These are phyloP conservation scores for Aphrophora alni DNA, from an alignment of 2,888 invertebrate genomes.

Conservation along the genomic window DNA sequence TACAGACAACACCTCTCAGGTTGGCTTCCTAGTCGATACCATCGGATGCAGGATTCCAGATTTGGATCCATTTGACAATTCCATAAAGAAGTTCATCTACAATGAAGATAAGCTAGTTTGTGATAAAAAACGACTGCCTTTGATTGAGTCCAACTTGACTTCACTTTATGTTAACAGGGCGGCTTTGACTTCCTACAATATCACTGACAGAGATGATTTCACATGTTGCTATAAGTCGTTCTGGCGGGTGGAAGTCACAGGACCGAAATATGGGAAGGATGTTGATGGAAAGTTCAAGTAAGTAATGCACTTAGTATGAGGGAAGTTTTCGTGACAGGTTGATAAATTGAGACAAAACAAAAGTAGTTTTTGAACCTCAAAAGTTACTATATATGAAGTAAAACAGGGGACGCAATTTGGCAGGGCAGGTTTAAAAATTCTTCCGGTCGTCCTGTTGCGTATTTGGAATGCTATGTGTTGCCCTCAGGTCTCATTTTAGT, in stretches of 20 bases:
- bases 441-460: too few species aligned
- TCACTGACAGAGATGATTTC: slow-evolving; percentile 59
- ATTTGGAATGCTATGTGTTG: too few species aligned
- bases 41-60: slow-evolving; percentile 72
- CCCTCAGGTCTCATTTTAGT: too few species aligned
- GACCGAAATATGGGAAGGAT: slow-evolving; percentile 18
- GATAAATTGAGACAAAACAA: too few species aligned
- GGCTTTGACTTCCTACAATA: slow-evolving; percentile 61
- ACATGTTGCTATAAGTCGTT: slow-evolving; percentile 70
- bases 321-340: too few species aligned
- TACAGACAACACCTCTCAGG: background rate
- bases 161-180: slow-evolving; percentile 64
- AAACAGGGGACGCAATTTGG: too few species aligned
- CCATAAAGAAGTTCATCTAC: slow-evolving; percentile 62
- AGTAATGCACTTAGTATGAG: background rate
- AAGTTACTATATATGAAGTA: too few species aligned
- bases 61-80: slow-evolving; percentile 66
- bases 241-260: slow-evolving; percentile 60
- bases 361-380: too few species aligned
- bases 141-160: slow-evolving; percentile 64
- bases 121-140: slow-evolving; percentile 56
- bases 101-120: slow-evolving; percentile 61
- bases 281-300: slow-evolving; percentile 41
- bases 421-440: too few species aligned
- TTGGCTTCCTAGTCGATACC: slow-evolving; percentile 64